phyloP scores from a whole-genome alignment of 2,888 invertebrate species.

The Archips xylosteana region DNA sequence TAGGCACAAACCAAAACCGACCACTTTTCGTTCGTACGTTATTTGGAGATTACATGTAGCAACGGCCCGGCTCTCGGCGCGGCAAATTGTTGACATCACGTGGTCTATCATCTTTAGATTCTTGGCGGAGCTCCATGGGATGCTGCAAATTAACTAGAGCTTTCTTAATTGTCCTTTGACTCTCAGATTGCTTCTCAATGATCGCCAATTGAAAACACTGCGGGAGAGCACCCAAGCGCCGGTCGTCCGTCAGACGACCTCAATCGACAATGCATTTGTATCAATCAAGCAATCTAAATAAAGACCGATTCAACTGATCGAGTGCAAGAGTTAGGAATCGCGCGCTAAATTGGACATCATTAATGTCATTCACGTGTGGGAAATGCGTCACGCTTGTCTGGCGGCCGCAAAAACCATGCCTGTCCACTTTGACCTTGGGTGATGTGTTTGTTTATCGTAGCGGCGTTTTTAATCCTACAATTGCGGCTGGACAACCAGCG shows the following conservation, averaged over 20 bases:
- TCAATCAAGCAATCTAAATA: constrained; percentile 9
- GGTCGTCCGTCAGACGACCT: background rate
- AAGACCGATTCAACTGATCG: background rate
- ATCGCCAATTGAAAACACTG: constrained; percentile 12
- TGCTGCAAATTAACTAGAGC: constrained; percentile 6
- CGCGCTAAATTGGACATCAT: background rate
- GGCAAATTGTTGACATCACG: constrained; percentile 11
- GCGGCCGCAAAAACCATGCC: background rate
- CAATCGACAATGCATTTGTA: constrained; percentile 1
- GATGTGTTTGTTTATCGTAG: background rate
- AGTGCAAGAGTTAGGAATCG: background rate
- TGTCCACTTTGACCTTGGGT: background rate
- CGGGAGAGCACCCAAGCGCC: background rate
- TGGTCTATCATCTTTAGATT: constrained; percentile 6
- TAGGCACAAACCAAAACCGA: background rate
- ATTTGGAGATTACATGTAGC: constrained; percentile 10
- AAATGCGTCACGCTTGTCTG: background rate
- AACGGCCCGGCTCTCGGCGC: background rate
- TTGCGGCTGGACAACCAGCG: no score
- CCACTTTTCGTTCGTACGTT: background rate
- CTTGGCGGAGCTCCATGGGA: constrained; percentile 27
- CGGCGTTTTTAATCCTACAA: background rate
- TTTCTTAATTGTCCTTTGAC: background rate
- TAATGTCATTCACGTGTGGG: background rate
- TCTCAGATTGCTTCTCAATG: constrained; percentile 3